These are phyloP conservation scores for Eutolmus rufibarbis DNA, from an alignment of 2,888 invertebrate genomes.

Conservation along the genomic window DNA sequence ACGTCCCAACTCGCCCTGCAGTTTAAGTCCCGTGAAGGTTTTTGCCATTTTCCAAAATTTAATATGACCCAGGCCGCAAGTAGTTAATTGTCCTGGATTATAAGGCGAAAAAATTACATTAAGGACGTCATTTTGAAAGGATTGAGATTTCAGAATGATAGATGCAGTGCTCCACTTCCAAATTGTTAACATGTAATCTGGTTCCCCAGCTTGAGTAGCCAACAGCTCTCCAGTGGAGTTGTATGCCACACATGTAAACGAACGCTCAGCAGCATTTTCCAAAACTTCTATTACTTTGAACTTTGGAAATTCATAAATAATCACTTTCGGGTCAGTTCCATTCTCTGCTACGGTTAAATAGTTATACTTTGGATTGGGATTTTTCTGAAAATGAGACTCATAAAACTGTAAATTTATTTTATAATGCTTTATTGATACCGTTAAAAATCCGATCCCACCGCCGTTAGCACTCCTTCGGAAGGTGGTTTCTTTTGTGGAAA, in stretches of 20 bases:
- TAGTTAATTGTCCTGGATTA: constrained; percentile 79
- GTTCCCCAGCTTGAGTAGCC: constrained; percentile 76
- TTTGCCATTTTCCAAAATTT: constrained; percentile 94
- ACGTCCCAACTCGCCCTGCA: constrained; percentile 86
- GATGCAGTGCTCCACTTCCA: constrained; percentile 85
- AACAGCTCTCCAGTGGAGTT: constrained; percentile 82
- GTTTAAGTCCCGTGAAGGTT: constrained; percentile 90
- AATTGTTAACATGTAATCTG: constrained; percentile 86
- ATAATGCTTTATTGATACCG: constrained; percentile 65
- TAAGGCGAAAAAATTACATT: constrained; percentile 82
- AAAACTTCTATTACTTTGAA: constrained; percentile 78
- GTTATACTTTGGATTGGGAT: constrained; percentile 67
- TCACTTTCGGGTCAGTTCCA: constrained; percentile 75
- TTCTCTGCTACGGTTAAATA: constrained; percentile 89
- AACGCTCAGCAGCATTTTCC: constrained; percentile 75
- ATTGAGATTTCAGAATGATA: constrained; percentile 80
- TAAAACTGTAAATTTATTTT: not conserved
- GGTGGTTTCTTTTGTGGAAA: constrained; percentile 70
- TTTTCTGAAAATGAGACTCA: constrained; percentile 64
- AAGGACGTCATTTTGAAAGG: constrained; percentile 82
- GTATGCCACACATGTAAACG: constrained; percentile 77
- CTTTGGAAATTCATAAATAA: constrained; percentile 84
- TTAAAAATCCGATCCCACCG: constrained; percentile 81
- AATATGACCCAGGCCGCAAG: constrained; percentile 80
- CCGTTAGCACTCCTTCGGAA: constrained; percentile 80